These are phyloP conservation scores for Peromyscus leucopus DNA, from an alignment of 2,113 vertebrate genomes.

Conservation along the genomic window DNA sequence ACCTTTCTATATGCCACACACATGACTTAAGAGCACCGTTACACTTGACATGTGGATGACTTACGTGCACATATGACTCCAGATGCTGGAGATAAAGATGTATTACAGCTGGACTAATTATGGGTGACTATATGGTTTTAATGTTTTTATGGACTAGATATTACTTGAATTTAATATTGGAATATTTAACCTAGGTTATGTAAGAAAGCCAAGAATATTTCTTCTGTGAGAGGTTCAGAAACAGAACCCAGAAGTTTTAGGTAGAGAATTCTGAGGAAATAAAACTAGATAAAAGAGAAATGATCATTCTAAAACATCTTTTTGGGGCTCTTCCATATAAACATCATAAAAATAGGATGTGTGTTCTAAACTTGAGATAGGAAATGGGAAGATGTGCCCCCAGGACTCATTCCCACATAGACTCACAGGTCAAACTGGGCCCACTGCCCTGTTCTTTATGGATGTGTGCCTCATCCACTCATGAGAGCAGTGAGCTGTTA, in stretches of 20 bases:
- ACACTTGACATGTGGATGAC: neutral
- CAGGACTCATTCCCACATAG: neutral
- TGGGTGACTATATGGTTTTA: neutral
- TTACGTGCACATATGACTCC: neutral
- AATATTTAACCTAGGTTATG: slow-evolving; percentile 8
- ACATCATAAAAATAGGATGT: slow-evolving; percentile 4
- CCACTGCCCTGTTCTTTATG: neutral
- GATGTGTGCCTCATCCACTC: neutral
- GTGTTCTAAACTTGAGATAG: neutral
- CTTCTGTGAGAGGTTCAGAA: neutral
- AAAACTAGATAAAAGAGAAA: neutral
- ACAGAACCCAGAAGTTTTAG: neutral
- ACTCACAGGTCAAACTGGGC: neutral
- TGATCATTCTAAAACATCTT: neutral
- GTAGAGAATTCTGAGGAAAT: slow-evolving; percentile 32
- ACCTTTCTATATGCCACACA: neutral
- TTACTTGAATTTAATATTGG: neutral
- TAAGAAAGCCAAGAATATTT: neutral
- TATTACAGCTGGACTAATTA: neutral
- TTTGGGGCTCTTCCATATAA: neutral
- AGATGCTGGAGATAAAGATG: neutral
- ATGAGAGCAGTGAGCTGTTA: slow-evolving; percentile 38
- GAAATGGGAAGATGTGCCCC: neutral
- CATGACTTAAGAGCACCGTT: neutral
- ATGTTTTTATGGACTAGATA: neutral